Evolutionary conservation across 2,113 vertebrate species (phyloP).

Genomic region (Chaetorhynchus papuensis): DNA sequence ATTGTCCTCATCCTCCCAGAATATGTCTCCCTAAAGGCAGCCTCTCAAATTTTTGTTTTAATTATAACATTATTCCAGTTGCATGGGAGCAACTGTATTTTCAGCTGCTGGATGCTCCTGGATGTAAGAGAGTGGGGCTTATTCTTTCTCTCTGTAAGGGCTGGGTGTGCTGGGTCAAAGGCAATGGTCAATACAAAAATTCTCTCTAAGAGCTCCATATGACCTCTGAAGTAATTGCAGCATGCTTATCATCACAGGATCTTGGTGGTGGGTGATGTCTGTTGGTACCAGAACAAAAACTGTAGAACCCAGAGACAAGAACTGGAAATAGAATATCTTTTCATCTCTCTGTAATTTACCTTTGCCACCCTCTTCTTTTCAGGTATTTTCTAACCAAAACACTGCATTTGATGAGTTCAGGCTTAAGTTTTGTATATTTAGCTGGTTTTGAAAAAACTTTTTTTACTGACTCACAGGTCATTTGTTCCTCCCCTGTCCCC

Average conservation of each 20-base stretch:
- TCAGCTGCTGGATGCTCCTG: not conserved
- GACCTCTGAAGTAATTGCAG: not conserved
- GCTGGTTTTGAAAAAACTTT: not conserved
- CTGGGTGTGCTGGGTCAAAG: not conserved
- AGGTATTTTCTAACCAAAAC: not conserved
- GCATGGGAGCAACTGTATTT: not conserved
- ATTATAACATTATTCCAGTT: not conserved
- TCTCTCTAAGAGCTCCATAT: not conserved
- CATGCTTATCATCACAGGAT: not conserved
- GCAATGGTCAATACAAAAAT: not conserved
- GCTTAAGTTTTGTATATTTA: not conserved
- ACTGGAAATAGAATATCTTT: not conserved
- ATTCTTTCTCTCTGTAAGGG: not conserved
- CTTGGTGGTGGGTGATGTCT: not conserved
- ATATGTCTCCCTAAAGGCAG: not conserved
- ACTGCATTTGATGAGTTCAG: not conserved
- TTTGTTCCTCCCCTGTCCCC: not conserved
- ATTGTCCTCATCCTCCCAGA: not conserved
- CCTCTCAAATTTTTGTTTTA: not conserved
- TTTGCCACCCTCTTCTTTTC: not conserved
- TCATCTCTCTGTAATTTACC: not conserved
- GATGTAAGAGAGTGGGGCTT: not conserved
- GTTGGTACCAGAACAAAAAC: not conserved
- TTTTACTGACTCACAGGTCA: not conserved
- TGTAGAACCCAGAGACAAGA: not conserved